Evolutionary conservation across 2,888 invertebrate genomes (phyloP).

Genomic region (Galeruca laticollis): DNA sequence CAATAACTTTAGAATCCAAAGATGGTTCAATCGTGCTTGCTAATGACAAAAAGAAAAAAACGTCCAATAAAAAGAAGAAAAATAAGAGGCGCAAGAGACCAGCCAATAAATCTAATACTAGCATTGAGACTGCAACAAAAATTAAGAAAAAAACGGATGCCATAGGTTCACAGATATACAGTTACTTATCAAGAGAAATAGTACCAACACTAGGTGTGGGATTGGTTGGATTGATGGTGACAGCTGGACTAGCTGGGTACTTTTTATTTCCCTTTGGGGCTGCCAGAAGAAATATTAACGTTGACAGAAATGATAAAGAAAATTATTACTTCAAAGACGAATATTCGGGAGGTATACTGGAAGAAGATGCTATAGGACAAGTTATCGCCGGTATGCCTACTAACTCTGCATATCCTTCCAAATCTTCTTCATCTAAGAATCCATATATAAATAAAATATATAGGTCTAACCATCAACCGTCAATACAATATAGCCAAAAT

Average conservation of each 20-base stretch:
- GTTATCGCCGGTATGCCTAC: conserved; percentile 67
- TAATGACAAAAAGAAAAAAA: conserved; percentile 49
- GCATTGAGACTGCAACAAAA: conserved; percentile 52
- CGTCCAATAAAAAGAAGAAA: conserved; percentile 71
- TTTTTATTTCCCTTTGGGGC: conserved; percentile 81
- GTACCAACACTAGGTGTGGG: conserved; percentile 87
- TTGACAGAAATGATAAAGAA: conserved; percentile 72
- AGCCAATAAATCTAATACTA: conserved; percentile 64
- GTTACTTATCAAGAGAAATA: conserved; percentile 82
- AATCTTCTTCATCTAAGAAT: conserved; percentile 5
- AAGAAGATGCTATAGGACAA: conserved; percentile 82
- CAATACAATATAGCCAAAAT: conserved; percentile 42
- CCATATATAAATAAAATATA: conserved; percentile 12
- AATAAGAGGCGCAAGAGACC: conserved; percentile 73
- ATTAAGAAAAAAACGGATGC: conserved; percentile 69
- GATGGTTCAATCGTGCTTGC: conserved; percentile 60
- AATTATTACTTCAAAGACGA: conserved; percentile 77
- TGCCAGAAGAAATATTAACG: conserved; percentile 75
- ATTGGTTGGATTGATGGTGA: conserved; percentile 78
- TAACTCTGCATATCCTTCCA: conserved; percentile 40
- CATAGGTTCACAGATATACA: conserved; percentile 80
- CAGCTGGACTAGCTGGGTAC: conserved; percentile 81
- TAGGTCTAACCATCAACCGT: conserved; percentile 47
- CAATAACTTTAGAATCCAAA: conserved; percentile 60
- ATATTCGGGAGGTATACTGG: conserved; percentile 78